Base-by-base conservation (phyloP, 30 jellyfish, hydroid and myxozoan species). In the Hydractinia symbiolongicarpus region DNA sequence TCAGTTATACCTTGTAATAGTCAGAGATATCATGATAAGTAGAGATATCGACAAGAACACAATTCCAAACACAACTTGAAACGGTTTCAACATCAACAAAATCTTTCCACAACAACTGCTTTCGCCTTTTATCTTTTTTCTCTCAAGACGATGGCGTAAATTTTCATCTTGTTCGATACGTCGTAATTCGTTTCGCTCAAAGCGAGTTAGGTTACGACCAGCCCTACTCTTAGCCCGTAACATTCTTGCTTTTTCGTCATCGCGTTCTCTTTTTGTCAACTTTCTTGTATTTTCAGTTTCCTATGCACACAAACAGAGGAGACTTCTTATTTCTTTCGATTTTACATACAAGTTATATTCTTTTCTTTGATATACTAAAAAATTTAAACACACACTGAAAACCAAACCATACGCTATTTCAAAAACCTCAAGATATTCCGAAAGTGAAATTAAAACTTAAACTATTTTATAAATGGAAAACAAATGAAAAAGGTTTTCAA, bases 221-320 rank as follows among this genome's bases (percentile, higher is more conserved):
- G 96, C 91, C 70, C 84, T 91, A 14, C 92, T 94, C 76, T 91
- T 91, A 30, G 93, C 90, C 61, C 98, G 81, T 55, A 91, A 60
- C 93, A 83, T 84, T 72, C 90, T 60, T 7, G 95, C 95, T 44
- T 91, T 73, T 60, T 87, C 96, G 49, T 82, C 90, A 56, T 91
- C 95, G 7, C 96, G 88, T 78, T 91, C 96, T 54, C 88, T 82
- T 50, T 81, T 82, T 9, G 93, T 82, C 15, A 91, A 75, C 66
- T 95, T 85, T 54, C 68, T 57, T 54, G 69, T 21, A 53, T 17
- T 50, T 11, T 73, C 80, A 19, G 61, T 86, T 6, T 89, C 96
- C 94, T 83, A 14, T 30, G 44, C 44, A 5, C 44, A 71, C 30
- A 80, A 21, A 6, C 14, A 79, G 58, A 21, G 11, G 5, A 57